These are phyloP conservation scores for Tursiops truncatus DNA, from an alignment of 2,113 vertebrate genomes.

Conservation along the genomic window DNA sequence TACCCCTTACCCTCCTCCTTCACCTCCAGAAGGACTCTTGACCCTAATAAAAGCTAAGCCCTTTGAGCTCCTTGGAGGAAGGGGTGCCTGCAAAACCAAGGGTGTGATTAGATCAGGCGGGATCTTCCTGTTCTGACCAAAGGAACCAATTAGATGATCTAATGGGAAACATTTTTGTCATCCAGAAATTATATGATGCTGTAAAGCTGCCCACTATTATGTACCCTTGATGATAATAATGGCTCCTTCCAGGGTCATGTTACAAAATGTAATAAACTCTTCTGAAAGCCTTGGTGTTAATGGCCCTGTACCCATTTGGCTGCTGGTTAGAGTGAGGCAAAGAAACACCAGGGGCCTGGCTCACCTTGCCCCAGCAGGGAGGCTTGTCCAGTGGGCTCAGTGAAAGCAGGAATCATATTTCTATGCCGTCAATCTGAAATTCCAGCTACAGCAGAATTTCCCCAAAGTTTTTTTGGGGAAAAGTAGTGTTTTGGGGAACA, in stretches of 20 bases:
- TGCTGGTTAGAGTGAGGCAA: not conserved
- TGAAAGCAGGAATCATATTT: not conserved
- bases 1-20: not conserved
- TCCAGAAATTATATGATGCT: constrained; percentile 43
- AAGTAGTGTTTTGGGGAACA: not conserved
- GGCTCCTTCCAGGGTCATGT: not conserved
- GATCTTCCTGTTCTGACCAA: constrained; percentile 36
- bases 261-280: not conserved
- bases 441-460: not conserved
- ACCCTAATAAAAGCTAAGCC: not conserved
- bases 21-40: not conserved
- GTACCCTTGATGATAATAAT: constrained; percentile 6
- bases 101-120: not conserved
- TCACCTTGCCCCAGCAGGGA: not conserved
- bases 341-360: not conserved
- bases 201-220: not conserved
- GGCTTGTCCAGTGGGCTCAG: fast-evolving
- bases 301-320: not conserved
- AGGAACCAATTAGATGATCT: constrained; percentile 64
- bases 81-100: not conserved
- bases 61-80: not conserved
- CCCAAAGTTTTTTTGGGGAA: not conserved
- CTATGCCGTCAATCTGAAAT: not conserved
- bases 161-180: constrained; percentile 42
- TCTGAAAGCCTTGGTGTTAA: not conserved